Conservation (phyloP, 1,140 invertebrate genomes). For the Teleogryllus occipitalis region DNA sequence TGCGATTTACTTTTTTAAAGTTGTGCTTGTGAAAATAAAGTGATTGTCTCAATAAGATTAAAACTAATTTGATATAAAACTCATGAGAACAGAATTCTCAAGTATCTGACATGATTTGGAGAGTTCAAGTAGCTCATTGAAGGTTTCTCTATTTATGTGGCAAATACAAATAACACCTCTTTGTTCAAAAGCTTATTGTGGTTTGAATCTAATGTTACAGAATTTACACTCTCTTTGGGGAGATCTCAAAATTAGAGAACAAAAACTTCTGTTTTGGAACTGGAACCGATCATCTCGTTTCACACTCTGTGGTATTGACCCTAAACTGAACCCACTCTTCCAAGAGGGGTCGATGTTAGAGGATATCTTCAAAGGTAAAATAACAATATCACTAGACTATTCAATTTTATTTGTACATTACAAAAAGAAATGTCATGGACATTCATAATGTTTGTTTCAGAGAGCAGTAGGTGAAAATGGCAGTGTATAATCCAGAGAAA, state of each 20-base stretch:
- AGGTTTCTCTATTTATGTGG: too few species aligned
- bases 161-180: not conserved
- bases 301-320: not conserved
- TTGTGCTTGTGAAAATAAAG: not conserved
- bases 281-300: conserved; percentile 28
- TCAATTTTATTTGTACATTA: too few species aligned
- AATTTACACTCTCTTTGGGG: conserved; percentile 33
- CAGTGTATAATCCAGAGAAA: too few species aligned
- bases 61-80: conserved; percentile 15
- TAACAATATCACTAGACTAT: not conserved
- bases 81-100: conserved; percentile 12
- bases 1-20: too few species aligned
- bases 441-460: too few species aligned
- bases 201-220: conserved; percentile 28
- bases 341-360: not conserved
- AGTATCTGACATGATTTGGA: conserved; percentile 14
- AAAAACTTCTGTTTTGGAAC: conserved; percentile 39
- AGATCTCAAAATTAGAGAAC: conserved; percentile 33
- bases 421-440: too few species aligned
- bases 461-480: too few species aligned
- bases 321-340: not conserved
- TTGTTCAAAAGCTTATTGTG: conserved; percentile 11
- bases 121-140: not conserved
- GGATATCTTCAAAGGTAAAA: not conserved
- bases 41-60: not conserved